Evolutionary conservation across 2,888 invertebrate species (phyloP).

Genomic region (Pyralis farinalis): DNA sequence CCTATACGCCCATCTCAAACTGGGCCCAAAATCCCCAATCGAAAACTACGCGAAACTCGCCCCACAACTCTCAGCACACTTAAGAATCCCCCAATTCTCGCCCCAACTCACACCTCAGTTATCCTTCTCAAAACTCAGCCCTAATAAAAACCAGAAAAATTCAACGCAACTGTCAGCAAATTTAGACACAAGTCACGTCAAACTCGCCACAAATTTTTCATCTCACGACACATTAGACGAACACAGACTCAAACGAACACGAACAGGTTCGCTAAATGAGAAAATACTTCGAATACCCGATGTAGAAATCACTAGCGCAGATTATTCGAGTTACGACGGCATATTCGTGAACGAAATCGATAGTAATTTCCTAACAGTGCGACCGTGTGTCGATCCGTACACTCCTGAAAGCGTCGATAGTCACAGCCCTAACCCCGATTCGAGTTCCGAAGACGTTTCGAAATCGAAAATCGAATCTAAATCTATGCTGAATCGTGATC

Average conservation of each 20-base stretch:
- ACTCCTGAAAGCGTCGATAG: conserved; percentile 92
- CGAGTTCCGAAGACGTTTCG: conserved; percentile 44
- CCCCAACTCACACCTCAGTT: neutral
- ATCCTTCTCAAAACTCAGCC: neutral
- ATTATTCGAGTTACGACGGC: conserved; percentile 54
- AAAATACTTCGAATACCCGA: conserved; percentile 53
- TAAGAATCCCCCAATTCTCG: neutral
- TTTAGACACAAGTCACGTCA: conserved; percentile 17
- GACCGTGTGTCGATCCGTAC: conserved; percentile 84
- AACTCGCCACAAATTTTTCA: conserved; percentile 1
- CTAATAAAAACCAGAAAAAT: neutral
- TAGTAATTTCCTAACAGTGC: conserved; percentile 60
- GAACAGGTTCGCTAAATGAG: conserved; percentile 62
- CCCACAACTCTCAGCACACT: conserved; percentile 12
- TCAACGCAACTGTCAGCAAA: neutral
- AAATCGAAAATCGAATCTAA: conserved; percentile 35
- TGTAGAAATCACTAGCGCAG: conserved; percentile 77
- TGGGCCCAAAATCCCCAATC: conserved; percentile 10
- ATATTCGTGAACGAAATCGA: conserved; percentile 80
- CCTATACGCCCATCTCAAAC: conserved; percentile 33
- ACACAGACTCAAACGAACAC: conserved; percentile 34
- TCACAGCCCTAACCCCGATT: conserved; percentile 84
- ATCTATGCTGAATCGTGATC: conserved; percentile 42
- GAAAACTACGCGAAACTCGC: conserved; percentile 17
- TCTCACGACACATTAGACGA: conserved; percentile 31